phyloP scores from a whole-genome alignment of 1,140 invertebrate species.

The Diploscapter pachys region DNA sequence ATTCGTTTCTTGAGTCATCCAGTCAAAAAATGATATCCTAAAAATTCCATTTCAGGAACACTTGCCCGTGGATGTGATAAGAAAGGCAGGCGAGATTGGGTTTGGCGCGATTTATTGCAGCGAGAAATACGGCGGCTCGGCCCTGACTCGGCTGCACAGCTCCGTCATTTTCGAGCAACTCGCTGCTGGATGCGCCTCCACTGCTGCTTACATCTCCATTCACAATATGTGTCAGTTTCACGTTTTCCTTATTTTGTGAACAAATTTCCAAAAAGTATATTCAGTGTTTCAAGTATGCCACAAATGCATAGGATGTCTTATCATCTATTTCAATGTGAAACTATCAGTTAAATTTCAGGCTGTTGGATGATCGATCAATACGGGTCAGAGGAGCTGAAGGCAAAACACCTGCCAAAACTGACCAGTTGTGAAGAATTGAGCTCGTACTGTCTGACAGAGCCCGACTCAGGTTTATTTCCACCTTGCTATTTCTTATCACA shows the following conservation, averaged over 20 bases:
- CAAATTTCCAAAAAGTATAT: not conserved
- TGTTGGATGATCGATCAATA: conserved; percentile 75
- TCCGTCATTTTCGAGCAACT: conserved; percentile 69
- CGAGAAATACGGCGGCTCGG: conserved; percentile 66
- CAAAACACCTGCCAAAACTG: conserved; percentile 78
- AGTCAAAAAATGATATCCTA: conserved; percentile 4
- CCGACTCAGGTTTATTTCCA: conserved; percentile 72
- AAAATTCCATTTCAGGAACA: conserved; percentile 55
- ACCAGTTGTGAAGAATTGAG: conserved; percentile 77
- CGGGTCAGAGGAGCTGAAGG: conserved; percentile 75
- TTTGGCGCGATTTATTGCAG: conserved; percentile 67
- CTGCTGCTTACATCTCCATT: conserved; percentile 69
- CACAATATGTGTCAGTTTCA: conserved; percentile 60
- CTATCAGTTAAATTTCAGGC: conserved; percentile 33
- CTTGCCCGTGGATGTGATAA: conserved; percentile 61
- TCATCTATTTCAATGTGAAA: too few relatives aligned
- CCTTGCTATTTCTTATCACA: not conserved
- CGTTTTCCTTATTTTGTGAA: not conserved
- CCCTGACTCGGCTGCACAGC: conserved; percentile 65
- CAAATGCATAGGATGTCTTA: too few relatives aligned
- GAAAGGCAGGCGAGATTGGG: conserved; percentile 64
- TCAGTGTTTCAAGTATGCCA: too few relatives aligned
- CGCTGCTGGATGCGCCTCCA: conserved; percentile 67
- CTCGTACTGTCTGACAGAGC: conserved; percentile 94
- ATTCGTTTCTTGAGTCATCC: not conserved